Evolutionary conservation across 2,113 vertebrate species (phyloP).

Genomic region (Chloropsis hardwickii): DNA sequence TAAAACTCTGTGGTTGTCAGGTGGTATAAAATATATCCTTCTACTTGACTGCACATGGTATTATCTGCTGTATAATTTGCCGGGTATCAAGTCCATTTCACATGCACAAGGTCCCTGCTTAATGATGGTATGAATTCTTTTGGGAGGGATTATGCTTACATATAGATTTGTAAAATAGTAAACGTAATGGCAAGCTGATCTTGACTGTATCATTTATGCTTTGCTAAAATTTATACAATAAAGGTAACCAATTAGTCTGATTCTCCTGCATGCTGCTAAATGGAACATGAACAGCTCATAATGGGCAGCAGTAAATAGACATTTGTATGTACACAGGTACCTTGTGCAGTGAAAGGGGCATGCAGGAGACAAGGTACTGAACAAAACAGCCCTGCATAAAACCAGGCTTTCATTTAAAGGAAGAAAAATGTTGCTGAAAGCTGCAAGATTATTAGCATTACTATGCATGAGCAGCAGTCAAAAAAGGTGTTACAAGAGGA

Average conservation of each 20-base stretch:
- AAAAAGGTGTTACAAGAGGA: constrained; percentile 48
- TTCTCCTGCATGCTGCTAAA: constrained; percentile 21
- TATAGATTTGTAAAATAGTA: constrained; percentile 5
- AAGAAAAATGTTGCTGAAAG: constrained; percentile 50
- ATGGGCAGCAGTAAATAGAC: constrained; percentile 26
- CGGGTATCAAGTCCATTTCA: background rate
- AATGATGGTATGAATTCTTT: background rate
- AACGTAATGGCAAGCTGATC: background rate
- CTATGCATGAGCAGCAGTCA: constrained; percentile 51
- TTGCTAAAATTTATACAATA: background rate
- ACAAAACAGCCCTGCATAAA: constrained; percentile 12
- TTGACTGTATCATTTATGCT: background rate
- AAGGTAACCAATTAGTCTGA: constrained; percentile 41
- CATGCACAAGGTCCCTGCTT: background rate
- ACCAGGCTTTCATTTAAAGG: constrained; percentile 8
- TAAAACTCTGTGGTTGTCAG: background rate
- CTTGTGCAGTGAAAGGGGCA: background rate
- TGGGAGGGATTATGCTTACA: background rate
- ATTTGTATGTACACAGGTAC: constrained; percentile 11
- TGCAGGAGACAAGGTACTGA: background rate
- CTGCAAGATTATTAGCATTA: constrained; percentile 54
- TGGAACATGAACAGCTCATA: constrained; percentile 14
- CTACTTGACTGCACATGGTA: constrained; percentile 12
- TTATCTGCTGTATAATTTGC: background rate
- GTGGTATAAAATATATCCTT: constrained; percentile 21